Base-by-base conservation (phyloP, 2,888 invertebrate genomes). In the Drosophila meridionalis region DNA sequence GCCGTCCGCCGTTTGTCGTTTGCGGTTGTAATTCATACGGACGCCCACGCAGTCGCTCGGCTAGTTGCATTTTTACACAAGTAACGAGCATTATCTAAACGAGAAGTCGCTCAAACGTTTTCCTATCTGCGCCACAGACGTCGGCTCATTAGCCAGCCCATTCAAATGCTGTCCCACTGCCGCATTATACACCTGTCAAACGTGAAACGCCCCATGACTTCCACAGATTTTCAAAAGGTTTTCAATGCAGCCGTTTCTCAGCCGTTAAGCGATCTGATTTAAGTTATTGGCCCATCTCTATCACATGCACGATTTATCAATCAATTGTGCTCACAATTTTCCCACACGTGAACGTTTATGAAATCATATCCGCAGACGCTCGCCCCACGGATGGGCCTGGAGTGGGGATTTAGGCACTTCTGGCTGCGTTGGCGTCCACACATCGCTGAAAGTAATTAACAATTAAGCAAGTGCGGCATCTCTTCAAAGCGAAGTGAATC, bases 1-100 rank as follows among this genome's bases (percentile, higher is more conserved):
- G n/a, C 56, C 64, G 82, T 11, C 11, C 11, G 11, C 11, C 36
- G 11, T 40, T 40, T 4, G 62, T 6, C 48, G 36, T 73, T 89
- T 85, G 87, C 69, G 88, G 86, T 79, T 81, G 88, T 89, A 90
- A 88, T 81, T 89, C 81, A 86, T 84, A 84, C 73, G 58, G 61
- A 58, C 82, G 73, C 75, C 84, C 65, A 78, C 82, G 76, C 63
- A 52, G 68, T 53, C 42, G 36, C 50, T 36, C 45, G 32, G 26
- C 45, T 57, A 52, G 79, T 57, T 82, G 73, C 73, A 81, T 62
- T 72, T 65, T 58, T 48, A 26, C 58, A 67, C 74, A 70, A 85
- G 68, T 61, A 60, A 66, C 67, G 59, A 43, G 67, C 57, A 64
- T 72, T 76, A 82, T 87, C 84, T 87, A 76, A 73, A 69, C 68